Base-by-base conservation (phyloP, 2,113 vertebrate genomes). In the Pandion haliaetus region DNA sequence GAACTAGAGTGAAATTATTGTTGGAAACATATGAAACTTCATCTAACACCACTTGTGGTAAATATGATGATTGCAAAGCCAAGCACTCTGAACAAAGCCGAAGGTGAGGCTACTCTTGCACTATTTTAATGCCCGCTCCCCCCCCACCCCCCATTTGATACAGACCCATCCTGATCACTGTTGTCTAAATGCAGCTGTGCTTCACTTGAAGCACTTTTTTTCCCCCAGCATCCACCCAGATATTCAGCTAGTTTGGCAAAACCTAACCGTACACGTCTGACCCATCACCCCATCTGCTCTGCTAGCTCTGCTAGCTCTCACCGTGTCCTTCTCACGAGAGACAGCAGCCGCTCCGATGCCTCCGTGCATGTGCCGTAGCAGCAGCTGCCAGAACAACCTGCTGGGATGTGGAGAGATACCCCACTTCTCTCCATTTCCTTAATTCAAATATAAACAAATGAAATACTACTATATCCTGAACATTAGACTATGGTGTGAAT, bases 291-390 rank as follows among this genome's bases (percentile, higher is more conserved):
- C 20, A 14, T 8, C 38, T 21, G 36, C 76, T 9, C 58, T 26
- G 59, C 21, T 7, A 10, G 28, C 54, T 38, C 65, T 47, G 65
- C 63, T 16, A 2, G 17, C 42, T 28, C 76, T 42, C 8, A 3
- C 59, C 5, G n/a, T 8, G 9, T 15, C 52, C 62, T 12, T 5
- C 52, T 59, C 34, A 24, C 1, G 4, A 10, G 19, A 40, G 32
- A 21, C 15, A 29, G 85, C 47, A 10, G 32, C 21, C 6, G 5
- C 18, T 21, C 14, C 3, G 6, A 15, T 20, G 13, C 26, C 26
- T 16, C 52, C 3, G 1, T 12, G 11, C 7, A 11, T 3, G 21
- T 18, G 19, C 34, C 18, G 23, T 12, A 38, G 28, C 4, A 1
- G 32, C 6, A 31, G 29, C 32, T 26, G 49, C 82, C 38, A 26